These are phyloP conservation scores for Zalophus californianus DNA, from an alignment of 2,797 vertebrate genomes.

Conservation along the genomic window DNA sequence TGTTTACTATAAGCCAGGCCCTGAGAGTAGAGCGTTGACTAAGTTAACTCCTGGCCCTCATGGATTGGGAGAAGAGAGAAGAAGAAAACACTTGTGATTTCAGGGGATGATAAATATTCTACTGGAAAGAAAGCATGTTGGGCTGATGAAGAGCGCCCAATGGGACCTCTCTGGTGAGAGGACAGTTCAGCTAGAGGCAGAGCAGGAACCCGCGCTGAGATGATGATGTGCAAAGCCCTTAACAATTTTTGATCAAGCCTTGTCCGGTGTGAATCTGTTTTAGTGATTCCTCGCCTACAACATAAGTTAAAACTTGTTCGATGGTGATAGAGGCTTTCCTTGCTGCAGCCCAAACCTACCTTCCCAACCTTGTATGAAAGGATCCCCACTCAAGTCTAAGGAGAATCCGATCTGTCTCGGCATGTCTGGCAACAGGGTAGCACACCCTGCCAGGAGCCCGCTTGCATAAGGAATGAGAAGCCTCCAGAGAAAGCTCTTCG, in stretches of 20 bases:
- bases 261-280: neutral
- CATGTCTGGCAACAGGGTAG: slow-evolving; percentile 23
- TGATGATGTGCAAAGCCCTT: neutral
- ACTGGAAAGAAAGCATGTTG: neutral
- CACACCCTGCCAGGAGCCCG: neutral
- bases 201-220: neutral
- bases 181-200: neutral
- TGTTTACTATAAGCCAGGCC: neutral
- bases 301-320: slow-evolving; percentile 26
- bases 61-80: neutral
- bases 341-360: neutral
- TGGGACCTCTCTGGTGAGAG: neutral
- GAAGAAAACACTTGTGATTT: neutral
- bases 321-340: slow-evolving; percentile 1
- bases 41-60: neutral
- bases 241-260: neutral
- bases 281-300: neutral
- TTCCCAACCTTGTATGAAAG: neutral
- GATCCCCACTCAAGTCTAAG: neutral
- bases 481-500: slow-evolving; percentile 14
- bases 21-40: neutral
- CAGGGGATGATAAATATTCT: neutral
- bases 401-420: slow-evolving; percentile 42
- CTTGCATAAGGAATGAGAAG: slow-evolving; percentile 48
- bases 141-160: neutral